Evolutionary conservation across 1,140 invertebrate species (phyloP), one percentile per base, ranked within the genome.

Genomic region (Neoseiulus cucumeris): DNA sequence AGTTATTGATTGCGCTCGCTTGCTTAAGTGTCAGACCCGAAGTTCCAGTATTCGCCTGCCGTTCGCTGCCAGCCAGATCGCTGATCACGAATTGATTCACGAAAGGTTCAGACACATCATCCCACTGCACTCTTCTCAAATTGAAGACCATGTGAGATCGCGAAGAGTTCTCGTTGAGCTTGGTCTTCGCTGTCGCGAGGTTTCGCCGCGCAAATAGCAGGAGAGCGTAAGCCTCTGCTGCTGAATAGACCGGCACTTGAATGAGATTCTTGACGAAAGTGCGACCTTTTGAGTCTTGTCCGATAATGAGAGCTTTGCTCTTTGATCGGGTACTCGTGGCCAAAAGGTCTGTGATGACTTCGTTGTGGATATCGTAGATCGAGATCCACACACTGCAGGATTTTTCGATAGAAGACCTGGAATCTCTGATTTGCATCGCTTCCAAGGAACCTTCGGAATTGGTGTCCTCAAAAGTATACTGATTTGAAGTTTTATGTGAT

Each of bases 1-100:
- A 94, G 1, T 84, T 84, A 73, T 97, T 96, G 68, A 96, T 95
- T 70, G 85, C 87, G 67, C 87, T 83, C 0, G 90, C 88, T 77
- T 97, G 91, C 72, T 83, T 85, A 20, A 94, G 76, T 18, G 89
- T 74, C 2, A 83, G 82, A 17, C 91, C 91, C n/a, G 81, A 80
- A 75, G 87, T 90, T 29, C 84, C 77, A 0, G 91, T 91, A 74
- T 90, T 91, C 51, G 83, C 83, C 14, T 83, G 79, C n/a, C 92
- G 28, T 14, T 28, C 14, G 20, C 51, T 59, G 20, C 51, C 51
- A 20, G 51, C 51, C 4, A 59, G 33, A 59, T 59, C 51, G 51
- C 51, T 59, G 20, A 59, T 59, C 14, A 59, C 51, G 14, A 17
- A 59, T 22, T 68, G 66, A 2, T 51, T 68, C 25, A 68, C 64